Evolutionary conservation across 2,888 invertebrate genomes (phyloP), one percentile per base, ranked within the genome.

Genomic region (Gandaritis pyraliata): DNA sequence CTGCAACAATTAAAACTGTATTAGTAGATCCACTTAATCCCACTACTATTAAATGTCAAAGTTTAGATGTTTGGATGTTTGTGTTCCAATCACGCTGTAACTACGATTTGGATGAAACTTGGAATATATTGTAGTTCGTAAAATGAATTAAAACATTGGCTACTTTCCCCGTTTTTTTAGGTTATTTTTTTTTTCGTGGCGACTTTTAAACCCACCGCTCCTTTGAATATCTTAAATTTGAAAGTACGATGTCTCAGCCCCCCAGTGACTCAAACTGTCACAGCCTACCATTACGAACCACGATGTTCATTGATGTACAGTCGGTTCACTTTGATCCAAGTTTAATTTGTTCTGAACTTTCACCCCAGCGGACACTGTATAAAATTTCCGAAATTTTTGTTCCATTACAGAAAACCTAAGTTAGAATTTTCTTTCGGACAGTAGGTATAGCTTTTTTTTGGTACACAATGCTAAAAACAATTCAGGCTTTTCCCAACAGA

Each of bases 1-100:
- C 96, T 96, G 60, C 13, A 55, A 54, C 18, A 46, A 54, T n/a
- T 18, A 36, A 12, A 41, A 8, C 8, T 13, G 7, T 0, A 8
- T 15, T 15, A 13, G 15, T 7, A 15, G 13, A 41, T 38, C n/a
- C 2, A n/a, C 12, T n/a, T n/a, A n/a, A n/a, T n/a, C n/a, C n/a
- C n/a, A n/a, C n/a, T n/a, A n/a, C n/a, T n/a, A n/a, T n/a, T n/a
- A n/a, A n/a, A n/a, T n/a, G n/a, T n/a, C n/a, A n/a, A n/a, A n/a
- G n/a, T n/a, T n/a, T n/a, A n/a, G n/a, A n/a, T n/a, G n/a, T n/a
- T n/a, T n/a, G n/a, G n/a, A n/a, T n/a, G n/a, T n/a, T n/a, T 23
- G 1, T 23, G 23, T 23, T 23, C 23, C 23, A 23, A 23, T 4
- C 23, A 23, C n/a, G n/a, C n/a, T n/a, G n/a, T n/a, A n/a, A n/a